Percentiles rank a stretch among this genome's conserved stretches.
Evolutionary conservation across 2,113 vertebrate species (phyloP).

Genomic region (Salvelinus alpinus): DNA sequence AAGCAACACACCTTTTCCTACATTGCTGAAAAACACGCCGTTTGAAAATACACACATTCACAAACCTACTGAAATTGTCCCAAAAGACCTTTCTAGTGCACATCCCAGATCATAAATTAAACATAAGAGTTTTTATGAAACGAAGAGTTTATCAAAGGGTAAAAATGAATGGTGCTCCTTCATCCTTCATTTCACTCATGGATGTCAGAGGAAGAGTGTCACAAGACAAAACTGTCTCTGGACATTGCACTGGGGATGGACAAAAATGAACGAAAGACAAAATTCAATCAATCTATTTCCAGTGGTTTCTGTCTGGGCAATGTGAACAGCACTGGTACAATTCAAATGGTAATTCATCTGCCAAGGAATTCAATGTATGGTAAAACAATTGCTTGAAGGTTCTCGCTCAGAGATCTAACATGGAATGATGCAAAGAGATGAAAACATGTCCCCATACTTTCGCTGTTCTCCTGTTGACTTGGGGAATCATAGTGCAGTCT

Average conservation of each 20-base stretch:
- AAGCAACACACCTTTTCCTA: constrained; percentile 39
- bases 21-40: constrained; percentile 21
- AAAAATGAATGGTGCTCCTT: background rate
- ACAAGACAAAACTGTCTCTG: constrained; percentile 34
- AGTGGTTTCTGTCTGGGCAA: constrained; percentile 19
- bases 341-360: constrained; percentile 2
- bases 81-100: background rate
- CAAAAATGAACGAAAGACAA: constrained; percentile 27
- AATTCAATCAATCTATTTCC: constrained; percentile 33
- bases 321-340: constrained; percentile 30
- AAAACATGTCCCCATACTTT: constrained; percentile 11
- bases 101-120: background rate
- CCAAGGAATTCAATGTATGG: too few species aligned
- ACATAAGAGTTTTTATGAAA: background rate
- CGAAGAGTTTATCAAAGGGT: background rate
- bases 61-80: constrained; percentile 14
- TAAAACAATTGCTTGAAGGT: constrained; percentile 8
- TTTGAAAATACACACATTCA: too few species aligned
- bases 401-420: constrained; percentile 33
- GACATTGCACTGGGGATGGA: constrained; percentile 8
- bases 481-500: background rate
- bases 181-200: constrained; percentile 9
- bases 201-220: constrained; percentile 4
- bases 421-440: constrained; percentile 33
- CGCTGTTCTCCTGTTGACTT: background rate